Evolutionary conservation across 2,113 vertebrate genomes (phyloP).

Genomic region (Gambusia affinis): DNA sequence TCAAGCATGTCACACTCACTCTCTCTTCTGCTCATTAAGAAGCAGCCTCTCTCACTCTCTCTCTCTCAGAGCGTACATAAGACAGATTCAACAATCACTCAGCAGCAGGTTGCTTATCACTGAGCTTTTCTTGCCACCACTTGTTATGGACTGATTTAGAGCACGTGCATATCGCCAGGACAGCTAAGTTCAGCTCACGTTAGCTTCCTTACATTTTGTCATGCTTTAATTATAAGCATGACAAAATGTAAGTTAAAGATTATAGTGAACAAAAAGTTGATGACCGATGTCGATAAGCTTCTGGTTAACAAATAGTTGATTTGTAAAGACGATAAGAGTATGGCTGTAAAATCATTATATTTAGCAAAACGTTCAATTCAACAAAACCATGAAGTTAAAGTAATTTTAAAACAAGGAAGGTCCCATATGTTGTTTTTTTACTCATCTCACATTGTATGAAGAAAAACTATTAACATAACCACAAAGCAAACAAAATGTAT

Average conservation of each 20-base stretch:
- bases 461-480: no score
- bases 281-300: not conserved
- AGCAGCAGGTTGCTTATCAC: conserved; percentile 21
- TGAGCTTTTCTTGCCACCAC: conserved; percentile 28
- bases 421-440: no score
- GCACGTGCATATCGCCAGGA: not conserved
- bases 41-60: conserved; percentile 14
- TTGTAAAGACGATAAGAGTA: not conserved
- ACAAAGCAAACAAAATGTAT: no score
- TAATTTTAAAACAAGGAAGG: no score
- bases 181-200: not conserved
- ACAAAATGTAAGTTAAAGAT: not conserved
- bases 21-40: conserved; percentile 28
- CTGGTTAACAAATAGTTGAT: not conserved
- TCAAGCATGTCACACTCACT: conserved; percentile 70
- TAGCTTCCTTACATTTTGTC: not conserved
- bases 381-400: no score
- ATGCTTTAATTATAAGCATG: not conserved
- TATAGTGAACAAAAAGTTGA: not conserved
- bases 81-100: conserved; percentile 45
- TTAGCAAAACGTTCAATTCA: not conserved
- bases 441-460: no score
- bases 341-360: not conserved
- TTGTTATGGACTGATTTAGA: conserved; percentile 39
- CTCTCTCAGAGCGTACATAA: conserved; percentile 48